Evolutionary conservation across 2,888 invertebrate genomes (phyloP), one percentile per base, ranked within the genome.

Genomic region (Caenorhabditis imperialis): DNA sequence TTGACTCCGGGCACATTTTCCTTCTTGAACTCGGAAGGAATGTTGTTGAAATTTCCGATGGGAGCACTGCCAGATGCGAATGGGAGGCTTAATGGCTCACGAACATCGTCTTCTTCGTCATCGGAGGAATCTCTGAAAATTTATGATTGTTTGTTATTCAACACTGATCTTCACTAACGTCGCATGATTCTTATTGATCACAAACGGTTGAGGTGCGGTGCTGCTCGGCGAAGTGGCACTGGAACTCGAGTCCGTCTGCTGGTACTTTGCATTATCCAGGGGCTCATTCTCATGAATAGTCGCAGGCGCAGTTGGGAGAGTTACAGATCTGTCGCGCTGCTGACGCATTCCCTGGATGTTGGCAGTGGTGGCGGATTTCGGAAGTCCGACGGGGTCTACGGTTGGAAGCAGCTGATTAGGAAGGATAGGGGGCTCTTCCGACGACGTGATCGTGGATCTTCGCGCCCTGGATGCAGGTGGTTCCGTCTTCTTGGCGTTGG

Each of bases 291-390:
- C 70, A 3, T 37, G 62, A 18, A 71, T 67, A 10, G 74, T 69
- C 16, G 57, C 53, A 10, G 35, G 45, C 27, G 33, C 45, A 35
- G 54, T 20, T 3, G 71, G 72, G 1, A 37, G 44, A 1, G 73
- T 69, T 12, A 37, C 55, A n/a, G 55, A 51, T 61, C 71, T 48
- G 44, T 81, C 67, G 3, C 62, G 51, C 16, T 10, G 42, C 22
- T 30, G 53, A 33, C 25, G 58, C 22, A 62, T 44, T 40, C 47
- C 47, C 48, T 69, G 55, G 20, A 79, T 40, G 27, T 77, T 75
- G 40, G 71, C 57, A 2, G 81, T 77, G 14, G 82, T 81, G 1
- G 82, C 82, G 1, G 82, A 81, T 42, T 82, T 82, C 14, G 82
- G 82, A n/a, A n/a, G n/a, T n/a, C n/a, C n/a, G 42, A 82, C 62